Conservation (phyloP, 2,113 vertebrate genomes). For the Leptobrachium leishanense region DNA sequence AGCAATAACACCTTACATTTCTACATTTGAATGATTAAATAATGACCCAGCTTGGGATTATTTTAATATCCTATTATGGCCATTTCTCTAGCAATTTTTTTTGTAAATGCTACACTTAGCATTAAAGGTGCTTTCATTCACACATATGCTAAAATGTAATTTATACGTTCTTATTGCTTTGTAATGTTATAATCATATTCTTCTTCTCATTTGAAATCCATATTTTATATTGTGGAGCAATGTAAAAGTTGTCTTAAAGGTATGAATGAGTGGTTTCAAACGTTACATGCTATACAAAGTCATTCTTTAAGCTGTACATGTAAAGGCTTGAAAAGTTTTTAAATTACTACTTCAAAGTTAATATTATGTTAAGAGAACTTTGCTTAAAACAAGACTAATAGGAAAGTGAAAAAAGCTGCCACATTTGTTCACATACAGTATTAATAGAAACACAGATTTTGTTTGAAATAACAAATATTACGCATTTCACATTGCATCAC, state of each 20-base stretch:
- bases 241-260: constrained; percentile 10
- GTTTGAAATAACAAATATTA: background rate
- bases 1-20: constrained; percentile 39
- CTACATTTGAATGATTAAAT: constrained; percentile 41
- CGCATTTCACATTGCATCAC: no score
- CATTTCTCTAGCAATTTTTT: constrained; percentile 28
- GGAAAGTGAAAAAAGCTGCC: background rate
- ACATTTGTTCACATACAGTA: background rate
- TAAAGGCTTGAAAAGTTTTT: constrained; percentile 12
- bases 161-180: constrained; percentile 37
- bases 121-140: constrained; percentile 37
- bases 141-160: constrained; percentile 40
- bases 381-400: background rate
- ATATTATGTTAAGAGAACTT: background rate
- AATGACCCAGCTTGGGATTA: constrained; percentile 37
- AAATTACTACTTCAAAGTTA: background rate
- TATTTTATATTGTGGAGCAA: constrained; percentile 18
- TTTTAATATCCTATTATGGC: constrained; percentile 32
- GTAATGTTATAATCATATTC: constrained; percentile 43
- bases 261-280: constrained; percentile 10
- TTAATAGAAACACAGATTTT: background rate
- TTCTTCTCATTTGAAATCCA: constrained; percentile 21
- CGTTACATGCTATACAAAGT: constrained; percentile 11
- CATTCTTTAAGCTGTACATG: background rate
- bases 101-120: constrained; percentile 38